phyloP scores from a whole-genome alignment of 2,797 vertebrate species.

The Carapus acus region DNA sequence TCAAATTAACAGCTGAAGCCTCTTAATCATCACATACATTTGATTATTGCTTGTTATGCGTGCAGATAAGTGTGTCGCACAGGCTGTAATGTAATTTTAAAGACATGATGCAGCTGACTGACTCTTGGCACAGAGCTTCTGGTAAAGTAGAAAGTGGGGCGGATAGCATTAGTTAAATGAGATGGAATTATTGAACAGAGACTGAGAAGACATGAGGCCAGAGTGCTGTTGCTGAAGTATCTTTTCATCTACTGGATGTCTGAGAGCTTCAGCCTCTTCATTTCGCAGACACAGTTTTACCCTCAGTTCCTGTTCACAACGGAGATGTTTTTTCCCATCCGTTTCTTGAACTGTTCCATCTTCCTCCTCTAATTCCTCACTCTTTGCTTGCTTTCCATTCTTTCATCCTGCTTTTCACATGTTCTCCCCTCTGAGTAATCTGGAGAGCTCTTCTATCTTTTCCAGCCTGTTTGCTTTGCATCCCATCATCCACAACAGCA shows the following conservation, averaged over 20 bases:
- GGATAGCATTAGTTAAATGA: conserved; percentile 43
- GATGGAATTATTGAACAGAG: conserved; percentile 47
- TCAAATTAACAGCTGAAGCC: neutral
- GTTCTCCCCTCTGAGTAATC: conserved; percentile 16
- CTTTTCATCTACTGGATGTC: conserved; percentile 54
- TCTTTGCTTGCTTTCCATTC: too few relatives aligned
- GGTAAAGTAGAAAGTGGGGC: conserved; percentile 27
- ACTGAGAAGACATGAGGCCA: conserved; percentile 32
- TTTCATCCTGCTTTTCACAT: too few relatives aligned
- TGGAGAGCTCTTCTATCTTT: too few relatives aligned
- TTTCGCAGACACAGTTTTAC: conserved; percentile 16
- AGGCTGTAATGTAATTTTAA: conserved; percentile 9
- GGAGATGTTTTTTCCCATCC: conserved; percentile 5
- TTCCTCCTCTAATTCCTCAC: neutral
- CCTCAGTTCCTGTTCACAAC: conserved; percentile 1
- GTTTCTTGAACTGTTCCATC: conserved; percentile 1
- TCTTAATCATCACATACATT: conserved; percentile 16
- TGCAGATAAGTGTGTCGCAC: conserved; percentile 11
- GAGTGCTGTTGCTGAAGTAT: conserved; percentile 33
- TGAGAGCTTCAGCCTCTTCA: conserved; percentile 26
- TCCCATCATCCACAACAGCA: too few relatives aligned
- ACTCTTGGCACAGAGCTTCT: conserved; percentile 10
- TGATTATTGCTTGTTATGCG: conserved; percentile 14
- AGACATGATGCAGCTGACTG: conserved; percentile 12
- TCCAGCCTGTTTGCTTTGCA: too few relatives aligned